A percentile compares a stretch with the other conserved stretches of the same genome.
These are phyloP conservation scores for Pelochelys cantorii DNA, from an alignment of 2,797 vertebrate species.

Conservation along the genomic window DNA sequence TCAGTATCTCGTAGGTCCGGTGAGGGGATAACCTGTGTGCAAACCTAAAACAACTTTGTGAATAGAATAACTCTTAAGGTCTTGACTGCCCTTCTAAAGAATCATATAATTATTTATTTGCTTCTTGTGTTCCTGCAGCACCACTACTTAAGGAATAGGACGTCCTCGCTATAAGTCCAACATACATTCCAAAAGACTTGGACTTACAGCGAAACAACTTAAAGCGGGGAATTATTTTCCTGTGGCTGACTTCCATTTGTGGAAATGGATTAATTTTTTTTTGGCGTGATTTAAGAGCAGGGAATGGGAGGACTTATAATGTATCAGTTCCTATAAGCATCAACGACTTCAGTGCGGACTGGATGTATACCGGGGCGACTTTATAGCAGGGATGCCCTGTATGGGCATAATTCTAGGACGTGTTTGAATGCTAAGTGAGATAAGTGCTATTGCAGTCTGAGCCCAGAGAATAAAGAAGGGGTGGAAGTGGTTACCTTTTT, in stretches of 20 bases:
- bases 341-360: too few species aligned
- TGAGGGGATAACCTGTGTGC: background rate
- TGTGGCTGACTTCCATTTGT: too few species aligned
- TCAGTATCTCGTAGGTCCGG: conserved; percentile 5
- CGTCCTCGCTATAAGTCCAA: too few species aligned
- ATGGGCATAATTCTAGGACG: background rate
- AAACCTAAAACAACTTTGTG: background rate
- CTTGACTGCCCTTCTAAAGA: background rate
- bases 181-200: too few species aligned
- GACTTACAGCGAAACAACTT: too few species aligned
- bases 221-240: too few species aligned
- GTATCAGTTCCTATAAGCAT: too few species aligned
- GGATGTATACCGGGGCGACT: too few species aligned
- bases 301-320: too few species aligned
- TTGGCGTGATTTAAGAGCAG: too few species aligned
- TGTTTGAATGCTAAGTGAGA: accelerated
- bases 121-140: background rate
- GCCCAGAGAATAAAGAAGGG: background rate
- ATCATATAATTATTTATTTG: background rate
- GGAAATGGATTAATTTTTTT: too few species aligned
- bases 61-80: conserved; percentile 9
- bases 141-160: background rate
- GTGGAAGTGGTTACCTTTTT: accelerated
- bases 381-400: too few species aligned
- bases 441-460: background rate